A percentile compares a stretch with the other conserved stretches of the same genome.
These are phyloP conservation scores for Hypselothyrea guttata DNA, from an alignment of 2,888 invertebrate species.

Conservation along the genomic window DNA sequence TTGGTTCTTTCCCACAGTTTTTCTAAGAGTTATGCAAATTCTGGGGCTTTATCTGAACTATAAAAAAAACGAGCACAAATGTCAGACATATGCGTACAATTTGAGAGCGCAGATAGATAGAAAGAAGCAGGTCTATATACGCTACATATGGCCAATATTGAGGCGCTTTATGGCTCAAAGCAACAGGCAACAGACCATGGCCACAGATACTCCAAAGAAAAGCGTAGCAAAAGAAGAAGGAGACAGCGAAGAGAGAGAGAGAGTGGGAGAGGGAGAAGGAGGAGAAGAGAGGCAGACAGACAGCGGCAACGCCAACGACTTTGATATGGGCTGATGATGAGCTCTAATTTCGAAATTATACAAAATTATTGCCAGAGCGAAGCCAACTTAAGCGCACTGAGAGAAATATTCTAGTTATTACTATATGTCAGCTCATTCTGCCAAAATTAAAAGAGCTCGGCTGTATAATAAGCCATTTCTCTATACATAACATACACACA, in stretches of 20 bases:
- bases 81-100: conserved; percentile 21
- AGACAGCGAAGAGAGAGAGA: background rate
- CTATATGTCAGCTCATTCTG: background rate
- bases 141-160: conserved; percentile 12
- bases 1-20: conserved; percentile 44
- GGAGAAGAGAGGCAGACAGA: background rate
- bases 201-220: conserved; percentile 4
- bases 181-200: conserved; percentile 40
- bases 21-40: conserved; percentile 55
- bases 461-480: too few relatives aligned
- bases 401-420: background rate
- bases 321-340: conserved; percentile 66
- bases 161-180: conserved; percentile 24
- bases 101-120: too few relatives aligned
- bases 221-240: background rate
- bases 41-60: conserved; percentile 47
- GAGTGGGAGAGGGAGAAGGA: background rate
- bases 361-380: conserved; percentile 58
- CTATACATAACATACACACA: too few relatives aligned
- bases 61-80: conserved; percentile 21
- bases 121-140: conserved; percentile 3
- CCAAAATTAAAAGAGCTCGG: too few relatives aligned
- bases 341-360: conserved; percentile 76
- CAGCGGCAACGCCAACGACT: conserved; percentile 45
- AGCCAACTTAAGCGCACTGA: background rate